Conservation (phyloP, 1,140 invertebrate species). For the Drosophila mayri region DNA sequence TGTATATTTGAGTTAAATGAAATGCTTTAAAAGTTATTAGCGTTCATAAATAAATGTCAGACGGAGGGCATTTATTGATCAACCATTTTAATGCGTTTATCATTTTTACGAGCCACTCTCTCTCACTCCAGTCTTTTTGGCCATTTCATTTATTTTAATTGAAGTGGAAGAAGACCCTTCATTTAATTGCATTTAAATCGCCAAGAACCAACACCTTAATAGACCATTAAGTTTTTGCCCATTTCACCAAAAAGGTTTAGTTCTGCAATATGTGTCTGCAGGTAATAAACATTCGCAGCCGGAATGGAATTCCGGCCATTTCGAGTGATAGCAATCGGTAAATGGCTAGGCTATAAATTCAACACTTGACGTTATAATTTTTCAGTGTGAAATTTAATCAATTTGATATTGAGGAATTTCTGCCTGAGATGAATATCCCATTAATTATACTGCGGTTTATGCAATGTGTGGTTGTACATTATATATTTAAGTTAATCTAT, state of each 20-base stretch:
- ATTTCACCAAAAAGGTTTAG: constrained; percentile 41
- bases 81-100: constrained; percentile 60
- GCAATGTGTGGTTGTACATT: background rate
- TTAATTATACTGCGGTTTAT: constrained; percentile 8
- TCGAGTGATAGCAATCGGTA: constrained; percentile 38
- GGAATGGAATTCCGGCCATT: constrained; percentile 51
- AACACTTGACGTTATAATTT: constrained; percentile 26
- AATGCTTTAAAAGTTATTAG: constrained; percentile 73
- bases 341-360: constrained; percentile 49
- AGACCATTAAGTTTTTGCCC: constrained; percentile 61
- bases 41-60: constrained; percentile 72
- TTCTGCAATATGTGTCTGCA: constrained; percentile 58
- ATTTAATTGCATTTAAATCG: constrained; percentile 82
- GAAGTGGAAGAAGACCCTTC: constrained; percentile 51
- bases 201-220: constrained; percentile 62
- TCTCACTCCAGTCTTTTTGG: constrained; percentile 4
- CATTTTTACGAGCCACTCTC: constrained; percentile 44
- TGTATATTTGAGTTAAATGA: constrained; percentile 70
- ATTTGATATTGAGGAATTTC: constrained; percentile 51
- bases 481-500: constrained; percentile 1
- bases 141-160: constrained; percentile 78
- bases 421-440: background rate
- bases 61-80: constrained; percentile 57
- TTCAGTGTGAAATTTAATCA: constrained; percentile 61
- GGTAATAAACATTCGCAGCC: constrained; percentile 68